phyloP scores from a whole-genome alignment of 2,113 vertebrate species.

The Microtus ochrogaster region DNA sequence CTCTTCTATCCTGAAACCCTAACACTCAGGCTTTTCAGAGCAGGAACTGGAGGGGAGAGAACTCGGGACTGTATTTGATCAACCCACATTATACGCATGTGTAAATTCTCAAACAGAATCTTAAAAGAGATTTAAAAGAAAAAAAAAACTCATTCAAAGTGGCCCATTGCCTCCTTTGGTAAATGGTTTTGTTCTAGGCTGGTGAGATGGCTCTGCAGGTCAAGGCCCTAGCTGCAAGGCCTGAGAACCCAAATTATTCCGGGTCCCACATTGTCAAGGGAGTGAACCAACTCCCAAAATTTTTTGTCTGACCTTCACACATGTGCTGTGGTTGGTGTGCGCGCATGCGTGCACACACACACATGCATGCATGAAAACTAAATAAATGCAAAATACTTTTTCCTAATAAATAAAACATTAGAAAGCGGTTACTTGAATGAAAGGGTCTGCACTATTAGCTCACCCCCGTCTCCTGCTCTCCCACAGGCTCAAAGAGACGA shows the following conservation, averaged over 20 bases:
- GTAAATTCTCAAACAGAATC: background rate
- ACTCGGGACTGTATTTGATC: background rate
- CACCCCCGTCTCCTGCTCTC: fast-evolving
- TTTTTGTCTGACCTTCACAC: background rate
- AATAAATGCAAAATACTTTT: background rate
- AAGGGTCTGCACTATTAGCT: no score
- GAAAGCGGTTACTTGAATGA: fast-evolving
- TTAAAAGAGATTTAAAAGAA: background rate
- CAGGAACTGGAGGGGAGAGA: no score
- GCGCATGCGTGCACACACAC: no score
- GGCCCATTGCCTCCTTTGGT: background rate
- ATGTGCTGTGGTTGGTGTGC: no score
- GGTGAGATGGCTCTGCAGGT: background rate
- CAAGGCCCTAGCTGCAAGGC: background rate
- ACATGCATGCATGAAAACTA: background rate
- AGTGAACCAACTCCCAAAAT: background rate
- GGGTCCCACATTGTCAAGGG: background rate
- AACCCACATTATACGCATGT: background rate
- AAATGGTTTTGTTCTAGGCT: background rate
- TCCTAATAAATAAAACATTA: background rate
- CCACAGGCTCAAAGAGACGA: fast-evolving
- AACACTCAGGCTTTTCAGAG: background rate
- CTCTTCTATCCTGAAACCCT: background rate
- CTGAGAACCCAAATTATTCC: background rate
- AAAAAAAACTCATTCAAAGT: background rate